Conservation (phyloP, 2,113 vertebrate species). For the Microtus oregoni region DNA sequence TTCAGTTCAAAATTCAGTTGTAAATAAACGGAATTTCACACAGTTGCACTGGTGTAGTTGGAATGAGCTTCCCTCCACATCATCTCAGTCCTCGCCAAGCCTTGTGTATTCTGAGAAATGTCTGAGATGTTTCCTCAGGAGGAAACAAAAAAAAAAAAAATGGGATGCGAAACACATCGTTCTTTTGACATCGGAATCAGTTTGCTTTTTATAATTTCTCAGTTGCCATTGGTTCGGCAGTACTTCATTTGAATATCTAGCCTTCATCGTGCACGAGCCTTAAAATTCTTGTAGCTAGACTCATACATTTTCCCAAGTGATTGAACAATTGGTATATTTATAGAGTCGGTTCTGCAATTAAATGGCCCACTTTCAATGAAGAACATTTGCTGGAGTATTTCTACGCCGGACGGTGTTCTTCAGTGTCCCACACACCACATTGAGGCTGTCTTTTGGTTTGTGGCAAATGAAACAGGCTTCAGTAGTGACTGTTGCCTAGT, state of each 20-base stretch:
- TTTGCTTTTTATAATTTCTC: neutral
- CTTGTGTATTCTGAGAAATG: neutral
- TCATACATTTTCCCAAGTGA: neutral
- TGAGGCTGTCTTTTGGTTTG: conserved; percentile 34
- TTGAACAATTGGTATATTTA: conserved; percentile 31
- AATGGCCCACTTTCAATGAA: neutral
- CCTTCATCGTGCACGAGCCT: neutral
- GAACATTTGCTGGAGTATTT: neutral
- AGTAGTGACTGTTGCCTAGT: neutral
- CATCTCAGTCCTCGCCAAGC: neutral
- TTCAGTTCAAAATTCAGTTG: neutral
- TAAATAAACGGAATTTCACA: neutral
- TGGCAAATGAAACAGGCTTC: neutral
- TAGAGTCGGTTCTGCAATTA: neutral
- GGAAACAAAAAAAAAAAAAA: neutral
- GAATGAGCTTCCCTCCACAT: neutral
- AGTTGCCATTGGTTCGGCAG: neutral
- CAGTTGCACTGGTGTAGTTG: neutral
- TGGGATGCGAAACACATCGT: neutral
- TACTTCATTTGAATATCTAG: neutral
- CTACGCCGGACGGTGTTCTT: neutral
- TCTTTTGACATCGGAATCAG: neutral
- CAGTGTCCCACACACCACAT: neutral
- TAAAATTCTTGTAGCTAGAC: neutral
- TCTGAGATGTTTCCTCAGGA: neutral